Conservation (phyloP, 1,140 invertebrate genomes). For the Atta texana region DNA sequence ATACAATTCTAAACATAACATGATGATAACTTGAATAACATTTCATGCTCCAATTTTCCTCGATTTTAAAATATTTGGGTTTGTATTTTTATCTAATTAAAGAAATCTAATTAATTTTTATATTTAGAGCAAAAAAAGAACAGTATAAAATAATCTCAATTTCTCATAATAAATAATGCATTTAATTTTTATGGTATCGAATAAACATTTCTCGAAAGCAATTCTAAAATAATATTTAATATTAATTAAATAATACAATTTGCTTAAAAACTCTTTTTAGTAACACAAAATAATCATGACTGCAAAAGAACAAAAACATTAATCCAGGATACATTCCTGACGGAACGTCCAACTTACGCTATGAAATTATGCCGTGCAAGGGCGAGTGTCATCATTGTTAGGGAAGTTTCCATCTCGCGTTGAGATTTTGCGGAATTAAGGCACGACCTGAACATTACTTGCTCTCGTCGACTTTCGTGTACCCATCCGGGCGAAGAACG, state of each 20-base stretch:
- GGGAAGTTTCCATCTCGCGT: constrained; percentile 33
- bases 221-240: background rate
- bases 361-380: constrained; percentile 30
- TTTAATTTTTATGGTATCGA: background rate
- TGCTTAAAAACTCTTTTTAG: constrained; percentile 19
- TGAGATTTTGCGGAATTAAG: constrained; percentile 57
- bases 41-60: constrained; percentile 30
- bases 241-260: background rate
- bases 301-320: background rate
- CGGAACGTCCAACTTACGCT: constrained; percentile 27
- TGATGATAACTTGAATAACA: constrained; percentile 3
- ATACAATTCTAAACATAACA: background rate
- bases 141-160: background rate
- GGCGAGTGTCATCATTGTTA: constrained; percentile 41
- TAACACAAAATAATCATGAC: background rate
- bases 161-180: constrained; percentile 4
- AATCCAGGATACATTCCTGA: background rate
- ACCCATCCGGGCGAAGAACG: constrained; percentile 40
- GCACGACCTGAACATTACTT: constrained; percentile 44
- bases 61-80: background rate
- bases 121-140: background rate
- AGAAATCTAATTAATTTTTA: background rate
- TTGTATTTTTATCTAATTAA: background rate
- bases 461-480: constrained; percentile 36
- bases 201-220: background rate